These are phyloP conservation scores for Mus spicilegus DNA, from an alignment of 2,113 vertebrate genomes.

Conservation along the genomic window DNA sequence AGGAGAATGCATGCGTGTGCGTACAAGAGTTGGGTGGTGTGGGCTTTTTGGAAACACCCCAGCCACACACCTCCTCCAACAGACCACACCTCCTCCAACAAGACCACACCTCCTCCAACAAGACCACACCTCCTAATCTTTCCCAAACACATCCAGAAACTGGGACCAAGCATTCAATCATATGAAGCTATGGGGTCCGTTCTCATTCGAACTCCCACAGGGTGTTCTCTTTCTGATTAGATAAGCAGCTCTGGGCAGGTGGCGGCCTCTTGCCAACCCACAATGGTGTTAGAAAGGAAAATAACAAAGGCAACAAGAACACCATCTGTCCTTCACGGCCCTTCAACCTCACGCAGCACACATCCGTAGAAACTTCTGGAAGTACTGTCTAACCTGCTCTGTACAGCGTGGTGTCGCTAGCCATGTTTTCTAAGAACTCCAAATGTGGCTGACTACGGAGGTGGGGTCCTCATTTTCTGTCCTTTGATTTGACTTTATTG, in stretches of 20 bases:
- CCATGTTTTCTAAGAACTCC: not conserved
- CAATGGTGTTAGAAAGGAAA: not conserved
- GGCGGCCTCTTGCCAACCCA: fast-evolving
- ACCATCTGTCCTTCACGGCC: not conserved
- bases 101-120: not conserved
- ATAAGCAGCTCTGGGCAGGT: not conserved
- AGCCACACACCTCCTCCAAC: not conserved
- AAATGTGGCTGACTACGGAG: not conserved
- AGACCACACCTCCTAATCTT: not conserved
- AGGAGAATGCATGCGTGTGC: too few relatives aligned
- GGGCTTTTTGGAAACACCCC: not conserved
- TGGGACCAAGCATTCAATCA: not conserved
- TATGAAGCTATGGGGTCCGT: not conserved
- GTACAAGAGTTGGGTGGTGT: not conserved
- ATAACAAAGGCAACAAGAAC: not conserved
- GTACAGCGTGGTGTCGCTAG: fast-evolving
- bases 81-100: not conserved
- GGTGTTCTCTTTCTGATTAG: too few relatives aligned
- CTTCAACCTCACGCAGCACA: fast-evolving
- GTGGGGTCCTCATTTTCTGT: not conserved
- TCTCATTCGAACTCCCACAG: not conserved
- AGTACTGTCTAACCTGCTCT: fast-evolving
- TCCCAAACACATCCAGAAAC: not conserved
- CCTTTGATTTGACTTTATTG: not conserved
- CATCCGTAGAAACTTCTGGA: not conserved